phyloP scores from a whole-genome alignment of 2,113 vertebrate genomes.

The Ifrita kowaldi region DNA sequence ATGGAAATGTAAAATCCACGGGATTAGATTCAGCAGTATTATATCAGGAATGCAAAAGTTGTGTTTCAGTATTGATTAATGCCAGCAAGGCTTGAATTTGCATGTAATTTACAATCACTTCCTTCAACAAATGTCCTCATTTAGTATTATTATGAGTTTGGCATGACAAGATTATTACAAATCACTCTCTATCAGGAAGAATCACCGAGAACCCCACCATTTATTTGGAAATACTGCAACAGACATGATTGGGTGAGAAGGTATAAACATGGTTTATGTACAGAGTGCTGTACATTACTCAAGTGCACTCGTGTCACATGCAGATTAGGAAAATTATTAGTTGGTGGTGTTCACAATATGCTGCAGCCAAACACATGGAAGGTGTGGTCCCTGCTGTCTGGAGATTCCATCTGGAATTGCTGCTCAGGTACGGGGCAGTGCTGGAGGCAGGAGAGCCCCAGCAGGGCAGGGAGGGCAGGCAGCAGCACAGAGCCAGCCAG shows the following conservation, averaged over 20 bases:
- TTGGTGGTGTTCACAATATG: not conserved
- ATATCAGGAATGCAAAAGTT: constrained; percentile 49
- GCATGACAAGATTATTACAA: constrained; percentile 73
- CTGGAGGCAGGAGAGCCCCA: not conserved
- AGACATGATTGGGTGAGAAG: constrained; percentile 40
- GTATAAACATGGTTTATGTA: constrained; percentile 53
- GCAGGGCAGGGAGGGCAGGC: not conserved
- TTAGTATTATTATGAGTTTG: constrained; percentile 70
- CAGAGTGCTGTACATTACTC: not conserved
- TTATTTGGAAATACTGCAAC: constrained; percentile 46
- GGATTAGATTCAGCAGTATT: constrained; percentile 52
- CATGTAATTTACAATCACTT: constrained; percentile 75
- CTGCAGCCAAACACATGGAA: not conserved
- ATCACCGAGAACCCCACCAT: constrained; percentile 30
- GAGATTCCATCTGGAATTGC: not conserved
- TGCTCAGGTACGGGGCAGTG: not conserved
- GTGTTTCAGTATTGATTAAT: constrained; percentile 74
- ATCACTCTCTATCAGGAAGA: constrained; percentile 62
- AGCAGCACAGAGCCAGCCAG: not conserved
- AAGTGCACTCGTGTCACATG: not conserved
- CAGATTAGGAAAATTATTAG: constrained; percentile 5
- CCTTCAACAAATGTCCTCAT: constrained; percentile 74
- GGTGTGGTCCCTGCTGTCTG: not conserved
- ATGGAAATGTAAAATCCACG: constrained; percentile 31
- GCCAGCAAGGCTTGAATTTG: constrained; percentile 66